Evolutionary conservation across 2,888 invertebrate species (phyloP).

Genomic region (Hoplodrina ambigua): DNA sequence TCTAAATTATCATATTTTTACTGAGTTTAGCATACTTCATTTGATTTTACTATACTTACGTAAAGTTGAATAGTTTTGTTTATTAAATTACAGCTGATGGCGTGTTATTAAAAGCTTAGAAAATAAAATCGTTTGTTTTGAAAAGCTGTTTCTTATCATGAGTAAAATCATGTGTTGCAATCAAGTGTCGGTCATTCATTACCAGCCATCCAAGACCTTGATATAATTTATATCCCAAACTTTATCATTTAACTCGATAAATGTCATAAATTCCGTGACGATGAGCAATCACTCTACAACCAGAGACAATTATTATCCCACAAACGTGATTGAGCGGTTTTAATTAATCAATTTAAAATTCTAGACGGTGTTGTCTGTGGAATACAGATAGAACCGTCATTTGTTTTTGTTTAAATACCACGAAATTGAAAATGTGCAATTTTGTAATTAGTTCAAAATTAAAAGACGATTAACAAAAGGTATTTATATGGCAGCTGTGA

Average conservation of each 20-base stretch:
- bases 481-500: too few relatives aligned
- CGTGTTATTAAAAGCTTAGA: too few relatives aligned
- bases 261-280: slow-evolving; percentile 13
- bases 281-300: slow-evolving; percentile 18
- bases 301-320: slow-evolving; percentile 16
- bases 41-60: too few relatives aligned
- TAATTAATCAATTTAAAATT: slow-evolving; percentile 51
- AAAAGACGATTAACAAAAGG: too few relatives aligned
- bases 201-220: neutral
- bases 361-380: neutral
- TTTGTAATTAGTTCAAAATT: too few relatives aligned
- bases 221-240: neutral
- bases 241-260: neutral
- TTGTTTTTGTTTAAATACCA: neutral
- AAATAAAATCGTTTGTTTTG: too few relatives aligned
- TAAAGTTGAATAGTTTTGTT: too few relatives aligned
- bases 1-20: neutral
- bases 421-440: too few relatives aligned
- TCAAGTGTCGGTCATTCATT: too few relatives aligned
- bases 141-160: too few relatives aligned
- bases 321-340: slow-evolving; percentile 33
- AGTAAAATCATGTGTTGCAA: too few relatives aligned
- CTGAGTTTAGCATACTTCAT: neutral
- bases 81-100: too few relatives aligned
- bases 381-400: slow-evolving; percentile 7